Percentiles rank a stretch among this genome's conserved stretches.
Conservation (phyloP, 1,140 invertebrate genomes). For the Scaptodrosophila lebanonensis region DNA sequence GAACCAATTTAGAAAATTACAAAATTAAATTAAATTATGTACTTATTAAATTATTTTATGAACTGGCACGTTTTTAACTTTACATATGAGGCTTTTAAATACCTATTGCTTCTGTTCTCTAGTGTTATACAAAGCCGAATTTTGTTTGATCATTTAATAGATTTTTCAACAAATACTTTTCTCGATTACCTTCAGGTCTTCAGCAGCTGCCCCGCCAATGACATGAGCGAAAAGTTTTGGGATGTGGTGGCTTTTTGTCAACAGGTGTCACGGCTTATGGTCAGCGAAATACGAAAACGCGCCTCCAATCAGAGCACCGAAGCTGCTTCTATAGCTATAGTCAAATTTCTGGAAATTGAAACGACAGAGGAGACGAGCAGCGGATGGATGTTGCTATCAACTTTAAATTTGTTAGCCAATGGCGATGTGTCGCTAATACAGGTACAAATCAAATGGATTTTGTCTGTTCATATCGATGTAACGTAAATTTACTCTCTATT, state of each 20-base stretch:
- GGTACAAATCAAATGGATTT: conserved; percentile 80
- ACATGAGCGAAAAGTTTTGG: conserved; percentile 97
- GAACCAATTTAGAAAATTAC: no score
- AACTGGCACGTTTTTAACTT: no score
- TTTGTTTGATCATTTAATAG: no score
- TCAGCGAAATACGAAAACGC: conserved; percentile 93
- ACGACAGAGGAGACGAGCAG: conserved; percentile 94
- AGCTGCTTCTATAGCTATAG: conserved; percentile 95
- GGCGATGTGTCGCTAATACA: conserved; percentile 88
- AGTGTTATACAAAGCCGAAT: no score
- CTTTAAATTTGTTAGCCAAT: conserved; percentile 92
- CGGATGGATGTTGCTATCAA: conserved; percentile 96
- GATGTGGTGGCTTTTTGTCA: conserved; percentile 95
- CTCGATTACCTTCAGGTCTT: conserved; percentile 88
- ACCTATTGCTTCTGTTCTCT: no score
- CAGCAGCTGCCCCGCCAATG: conserved; percentile 90
- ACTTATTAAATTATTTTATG: no score
- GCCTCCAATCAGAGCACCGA: conserved; percentile 97
- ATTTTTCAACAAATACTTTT: no score
- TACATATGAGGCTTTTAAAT: no score
- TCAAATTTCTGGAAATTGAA: conserved; percentile 96
- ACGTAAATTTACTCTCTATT: no score
- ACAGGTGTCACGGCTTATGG: conserved; percentile 96
- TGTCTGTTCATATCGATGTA: no score
- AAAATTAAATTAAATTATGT: no score